Evolutionary conservation across 2,888 invertebrate genomes (phyloP).

Genomic region (Chydorus sphaericus): DNA sequence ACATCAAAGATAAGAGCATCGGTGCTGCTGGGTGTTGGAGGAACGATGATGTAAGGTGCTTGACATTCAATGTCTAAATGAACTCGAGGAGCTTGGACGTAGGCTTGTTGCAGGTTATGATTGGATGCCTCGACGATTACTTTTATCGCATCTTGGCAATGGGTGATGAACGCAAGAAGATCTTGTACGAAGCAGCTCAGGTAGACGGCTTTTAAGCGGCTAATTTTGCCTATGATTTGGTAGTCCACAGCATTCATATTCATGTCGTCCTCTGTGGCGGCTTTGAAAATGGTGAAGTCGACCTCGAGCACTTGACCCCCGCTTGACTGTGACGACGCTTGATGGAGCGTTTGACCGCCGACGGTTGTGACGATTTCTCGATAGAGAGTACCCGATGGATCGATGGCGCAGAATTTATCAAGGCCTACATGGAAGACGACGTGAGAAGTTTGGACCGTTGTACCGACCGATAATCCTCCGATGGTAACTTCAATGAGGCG

Average conservation of each 20-base stretch:
- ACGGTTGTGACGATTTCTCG: constrained; percentile 69
- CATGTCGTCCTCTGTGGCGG: constrained; percentile 29
- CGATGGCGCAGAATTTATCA: constrained; percentile 56
- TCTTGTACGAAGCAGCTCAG: constrained; percentile 77
- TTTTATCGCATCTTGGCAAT: constrained; percentile 78
- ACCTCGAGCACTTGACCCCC: constrained; percentile 58
- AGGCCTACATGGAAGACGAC: constrained; percentile 59
- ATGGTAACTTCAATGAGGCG: constrained; percentile 52
- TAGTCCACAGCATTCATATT: constrained; percentile 45
- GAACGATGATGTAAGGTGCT: constrained; percentile 80
- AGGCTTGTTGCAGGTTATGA: constrained; percentile 72
- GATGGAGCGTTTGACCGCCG: constrained; percentile 60
- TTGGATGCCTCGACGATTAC: constrained; percentile 77
- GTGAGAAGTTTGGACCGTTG: constrained; percentile 58
- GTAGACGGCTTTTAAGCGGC: constrained; percentile 73
- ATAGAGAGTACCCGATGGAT: constrained; percentile 67
- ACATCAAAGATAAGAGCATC: constrained; percentile 73
- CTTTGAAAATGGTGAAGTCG: constrained; percentile 57
- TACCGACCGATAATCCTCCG: constrained; percentile 52
- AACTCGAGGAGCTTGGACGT: constrained; percentile 62
- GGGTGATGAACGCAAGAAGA: constrained; percentile 67
- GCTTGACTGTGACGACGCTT: too few species aligned
- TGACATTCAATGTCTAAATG: constrained; percentile 49
- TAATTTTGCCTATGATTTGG: constrained; percentile 63
- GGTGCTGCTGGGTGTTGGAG: constrained; percentile 64